Evolutionary conservation across 2,888 invertebrate species (phyloP).

Genomic region (Drosophila longiperda): DNA sequence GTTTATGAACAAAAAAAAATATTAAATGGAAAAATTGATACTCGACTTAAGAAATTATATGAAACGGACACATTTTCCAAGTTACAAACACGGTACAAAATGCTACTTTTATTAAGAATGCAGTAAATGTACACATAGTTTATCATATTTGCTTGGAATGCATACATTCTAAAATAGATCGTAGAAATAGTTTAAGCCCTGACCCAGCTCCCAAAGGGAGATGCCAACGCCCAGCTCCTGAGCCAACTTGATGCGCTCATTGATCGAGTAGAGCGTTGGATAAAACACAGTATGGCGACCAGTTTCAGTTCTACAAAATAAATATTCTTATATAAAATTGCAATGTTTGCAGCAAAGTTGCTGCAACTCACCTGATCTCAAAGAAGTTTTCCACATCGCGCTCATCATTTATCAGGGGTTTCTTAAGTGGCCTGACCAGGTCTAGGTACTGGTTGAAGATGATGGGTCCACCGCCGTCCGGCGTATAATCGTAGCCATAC

Average conservation of each 20-base stretch:
- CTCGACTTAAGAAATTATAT: not conserved
- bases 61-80: not conserved
- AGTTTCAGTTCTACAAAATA: constrained; percentile 87
- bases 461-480: constrained; percentile 93
- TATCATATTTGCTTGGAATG: constrained; percentile 27
- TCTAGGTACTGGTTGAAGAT: constrained; percentile 92
- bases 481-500: constrained; percentile 95
- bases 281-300: constrained; percentile 93
- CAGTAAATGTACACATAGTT: constrained; percentile 5
- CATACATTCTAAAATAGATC: constrained; percentile 89
- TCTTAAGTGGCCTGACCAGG: constrained; percentile 90
- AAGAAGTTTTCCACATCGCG: constrained; percentile 93
- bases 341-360: constrained; percentile 9
- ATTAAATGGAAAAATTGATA: not conserved
- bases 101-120: constrained; percentile 2
- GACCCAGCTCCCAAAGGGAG: constrained; percentile 98
- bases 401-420: constrained; percentile 91
- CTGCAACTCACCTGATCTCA: constrained; percentile 90
- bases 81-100: not conserved
- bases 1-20: no score
- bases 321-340: not conserved
- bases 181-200: constrained; percentile 97
- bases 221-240: constrained; percentile 92
- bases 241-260: constrained; percentile 92
- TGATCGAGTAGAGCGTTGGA: constrained; percentile 94